Base-by-base conservation (phyloP, 2,797 vertebrate genomes). In the Parauchenoglanis ngamensis region DNA sequence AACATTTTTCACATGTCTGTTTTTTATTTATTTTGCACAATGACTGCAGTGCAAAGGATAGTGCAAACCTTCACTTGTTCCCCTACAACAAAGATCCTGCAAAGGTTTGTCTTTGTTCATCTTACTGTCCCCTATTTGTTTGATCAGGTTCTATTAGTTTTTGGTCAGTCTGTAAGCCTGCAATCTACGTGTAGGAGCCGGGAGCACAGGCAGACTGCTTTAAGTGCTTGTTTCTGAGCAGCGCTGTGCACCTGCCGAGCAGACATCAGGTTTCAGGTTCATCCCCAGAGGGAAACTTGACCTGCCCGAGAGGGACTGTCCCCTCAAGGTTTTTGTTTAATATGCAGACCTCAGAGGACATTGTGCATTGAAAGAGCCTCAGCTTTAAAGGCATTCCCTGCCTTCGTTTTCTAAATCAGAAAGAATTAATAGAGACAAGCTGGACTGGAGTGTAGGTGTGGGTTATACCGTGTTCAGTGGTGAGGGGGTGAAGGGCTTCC, bases 381-480 rank as follows among this genome's bases (percentile, higher is more conserved):
- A 40, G 56, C 83, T 76, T 85, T 57, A 61, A 68, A 76, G 79
- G 25, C 61, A 86, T 78, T 81, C 23, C 79, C 84, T 83, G 61
- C 13, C 49, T 44, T n/a, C 19, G 23, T 76, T 76, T 87, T 81
- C 40, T 83, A 35, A 81, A 67, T 52, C 67, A 83, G 84, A 84
- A n/a, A 10, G 61, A 80, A n/a, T 21, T 76, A 49, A 83, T 54
- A 63, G 84, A 82, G 56, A 75, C 82, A 75, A 85, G 78, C 83
- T 76, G 59, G 35, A 75, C 49, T 70, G 44, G 65, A 70, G 21
- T 52, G 88, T 70, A 72, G 85, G 85, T 73, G 81, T 80, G 81
- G 88, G 85, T 73, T 89, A 88, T 91, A 96, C 96, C 92, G 23
- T 92, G 89, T 92, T 95, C 83, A 94, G 86, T 21, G 90, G 82